Percentiles rank a stretch among this genome's conserved stretches.
Conservation (phyloP, 2,113 vertebrate genomes). For the Toxostoma redivivum region DNA sequence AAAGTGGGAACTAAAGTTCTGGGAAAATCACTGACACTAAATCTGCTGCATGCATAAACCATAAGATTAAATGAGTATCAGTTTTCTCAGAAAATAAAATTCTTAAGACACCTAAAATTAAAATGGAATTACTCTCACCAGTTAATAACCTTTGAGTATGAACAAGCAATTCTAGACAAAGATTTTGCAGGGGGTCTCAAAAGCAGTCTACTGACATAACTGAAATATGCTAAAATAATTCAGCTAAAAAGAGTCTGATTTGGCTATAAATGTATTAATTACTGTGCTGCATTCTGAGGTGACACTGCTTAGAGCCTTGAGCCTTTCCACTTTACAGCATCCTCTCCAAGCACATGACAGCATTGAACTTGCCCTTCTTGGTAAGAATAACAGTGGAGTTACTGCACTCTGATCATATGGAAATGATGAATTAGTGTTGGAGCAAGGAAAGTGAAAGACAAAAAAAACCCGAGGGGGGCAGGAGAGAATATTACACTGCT, state of each 20-base stretch:
- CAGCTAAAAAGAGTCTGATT: neutral
- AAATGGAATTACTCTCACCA: neutral
- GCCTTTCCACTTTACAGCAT: neutral
- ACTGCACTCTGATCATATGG: neutral
- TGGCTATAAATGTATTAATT: neutral
- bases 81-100: neutral
- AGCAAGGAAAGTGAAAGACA: neutral
- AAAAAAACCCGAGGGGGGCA: rapidly evolving
- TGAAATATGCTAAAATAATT: neutral
- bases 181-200: neutral
- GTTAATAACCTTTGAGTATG: neutral
- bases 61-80: neutral
- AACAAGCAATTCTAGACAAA: neutral
- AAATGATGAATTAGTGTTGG: neutral
- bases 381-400: neutral
- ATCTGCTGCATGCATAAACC: neutral
- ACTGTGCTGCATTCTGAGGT: neutral
- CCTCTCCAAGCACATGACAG: neutral
- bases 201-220: neutral
- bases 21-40: neutral
- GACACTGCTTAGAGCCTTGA: neutral
- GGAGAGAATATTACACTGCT: neutral
- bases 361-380: neutral
- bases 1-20: neutral
- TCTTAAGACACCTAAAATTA: neutral